These are phyloP conservation scores for Clinocottus analis DNA, from an alignment of 2,113 vertebrate genomes.

Conservation along the genomic window DNA sequence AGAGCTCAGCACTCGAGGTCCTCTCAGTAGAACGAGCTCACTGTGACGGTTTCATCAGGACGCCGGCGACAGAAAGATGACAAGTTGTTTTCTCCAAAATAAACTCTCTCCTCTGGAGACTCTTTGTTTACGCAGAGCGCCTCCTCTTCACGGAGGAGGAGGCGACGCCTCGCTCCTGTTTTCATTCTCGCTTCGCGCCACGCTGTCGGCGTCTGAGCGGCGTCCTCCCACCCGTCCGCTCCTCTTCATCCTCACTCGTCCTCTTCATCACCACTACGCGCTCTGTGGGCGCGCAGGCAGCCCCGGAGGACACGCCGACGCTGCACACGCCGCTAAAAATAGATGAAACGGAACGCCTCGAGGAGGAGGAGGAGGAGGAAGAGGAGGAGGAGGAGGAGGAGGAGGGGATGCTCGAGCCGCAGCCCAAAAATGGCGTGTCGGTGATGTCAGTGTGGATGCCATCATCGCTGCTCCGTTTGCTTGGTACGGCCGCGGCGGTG, in stretches of 20 bases:
- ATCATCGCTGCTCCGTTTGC: conserved; percentile 64
- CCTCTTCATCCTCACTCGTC: conserved; percentile 2
- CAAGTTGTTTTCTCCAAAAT: too few species aligned
- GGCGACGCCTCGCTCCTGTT: too few species aligned
- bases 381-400: conserved; percentile 62
- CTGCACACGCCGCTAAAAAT: conserved; percentile 76
- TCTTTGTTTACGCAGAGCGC: too few species aligned
- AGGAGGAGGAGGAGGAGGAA: conserved; percentile 22
- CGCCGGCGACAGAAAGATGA: too few species aligned
- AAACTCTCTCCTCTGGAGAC: too few species aligned
- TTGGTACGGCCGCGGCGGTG: conserved; percentile 70
- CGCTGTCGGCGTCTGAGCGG: too few species aligned
- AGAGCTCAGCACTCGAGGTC: too few species aligned
- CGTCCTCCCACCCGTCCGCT: not conserved
- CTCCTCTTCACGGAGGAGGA: too few species aligned
- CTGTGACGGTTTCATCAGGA: too few species aligned
- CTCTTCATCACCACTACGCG: not conserved
- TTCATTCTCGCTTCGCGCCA: too few species aligned
- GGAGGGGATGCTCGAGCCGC: conserved; percentile 30
- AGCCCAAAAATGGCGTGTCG: conserved; percentile 71
- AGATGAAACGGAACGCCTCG: conserved; percentile 64
- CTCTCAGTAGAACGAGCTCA: too few species aligned
- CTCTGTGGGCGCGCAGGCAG: conserved; percentile 71
- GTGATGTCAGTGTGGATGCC: conserved; percentile 69
- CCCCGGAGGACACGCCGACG: conserved; percentile 67